Base-by-base conservation (phyloP, 2,888 invertebrate genomes). In the Nebria brevicollis region DNA sequence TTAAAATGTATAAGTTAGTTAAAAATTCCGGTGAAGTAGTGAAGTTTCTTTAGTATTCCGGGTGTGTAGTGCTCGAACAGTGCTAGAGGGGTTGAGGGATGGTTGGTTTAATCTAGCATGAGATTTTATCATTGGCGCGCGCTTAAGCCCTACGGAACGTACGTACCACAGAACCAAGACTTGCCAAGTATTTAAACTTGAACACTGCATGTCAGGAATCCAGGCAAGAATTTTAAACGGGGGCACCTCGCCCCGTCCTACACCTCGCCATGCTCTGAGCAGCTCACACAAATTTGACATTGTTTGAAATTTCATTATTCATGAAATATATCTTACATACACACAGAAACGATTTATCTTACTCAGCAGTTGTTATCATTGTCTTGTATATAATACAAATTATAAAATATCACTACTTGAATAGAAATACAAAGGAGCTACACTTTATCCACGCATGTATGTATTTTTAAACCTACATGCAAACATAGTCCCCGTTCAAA, bases 121-220 rank as follows among this genome's bases (percentile, higher is more conserved):
- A n/a, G 34, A 70, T 70, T 70, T 70, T 70, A 70, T 70, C 70
- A 70, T 70, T 70, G 70, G 54, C 13, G 54, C 70, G 25, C 20
- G 70, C 25, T 70, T 11, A 70, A 54, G 54, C 54, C 54, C 54
- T 54, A 54, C 54, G 54, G 54, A 7, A 54, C 54, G 34, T 34
- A 34, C 34, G 34, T 13, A 54, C 54, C 8, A 13, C 54, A 54
- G 11, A 54, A 54, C 54, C 54, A 54, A 70, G 70, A 70, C 70
- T 70, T 70, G 66, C 78, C 66, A 78, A 78, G 78, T 73, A 78
- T 78, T 78, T 66, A 78, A 78, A 78, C 78, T 78, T 73, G 70
- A 54, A 66, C 72, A 64, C 66, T 64, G 41, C 65, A 66, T 25
- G 78, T 43, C 73, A 42, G 78, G 74, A 78, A 78, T 78, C 26